A percentile compares a stretch with the other conserved stretches of the same genome.
These are phyloP conservation scores for Aphyosemion australe DNA, from an alignment of 2,113 vertebrate species.

Conservation along the genomic window DNA sequence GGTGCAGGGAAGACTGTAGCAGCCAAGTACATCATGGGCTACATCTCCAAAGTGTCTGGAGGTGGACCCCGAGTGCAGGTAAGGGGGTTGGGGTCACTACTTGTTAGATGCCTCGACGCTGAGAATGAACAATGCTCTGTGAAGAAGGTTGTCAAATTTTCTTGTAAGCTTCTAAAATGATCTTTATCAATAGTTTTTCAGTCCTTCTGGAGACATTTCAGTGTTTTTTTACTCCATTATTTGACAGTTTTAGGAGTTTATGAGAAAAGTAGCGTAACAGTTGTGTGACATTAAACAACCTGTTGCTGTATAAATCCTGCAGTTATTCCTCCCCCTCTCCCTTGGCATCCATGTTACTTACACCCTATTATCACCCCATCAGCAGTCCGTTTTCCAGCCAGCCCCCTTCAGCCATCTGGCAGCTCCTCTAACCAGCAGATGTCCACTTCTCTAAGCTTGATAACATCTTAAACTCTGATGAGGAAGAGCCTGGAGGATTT, in stretches of 20 bases:
- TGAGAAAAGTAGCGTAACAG: not conserved
- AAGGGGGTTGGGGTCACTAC: slow-evolving; percentile 22
- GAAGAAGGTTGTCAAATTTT: too few species aligned
- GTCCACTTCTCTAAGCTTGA: slow-evolving; percentile 49
- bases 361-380: slow-evolving; percentile 43
- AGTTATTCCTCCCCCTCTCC: too few species aligned
- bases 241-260: too few species aligned
- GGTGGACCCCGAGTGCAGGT: slow-evolving; percentile 97
- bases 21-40: slow-evolving; percentile 97
- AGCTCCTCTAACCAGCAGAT: slow-evolving; percentile 52
- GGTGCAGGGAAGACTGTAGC: slow-evolving; percentile 97
- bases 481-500: slow-evolving; percentile 51
- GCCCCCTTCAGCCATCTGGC: slow-evolving; percentile 65
- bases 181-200: too few species aligned
- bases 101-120: too few species aligned
- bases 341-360: slow-evolving; percentile 7
- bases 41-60: slow-evolving; percentile 94
- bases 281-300: not conserved
- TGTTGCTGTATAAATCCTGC: not conserved
- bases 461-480: slow-evolving; percentile 63
- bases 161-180: too few species aligned
- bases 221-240: not conserved
- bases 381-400: slow-evolving; percentile 25
- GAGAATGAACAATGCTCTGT: too few species aligned
- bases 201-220: too few species aligned